phyloP scores from a whole-genome alignment of 2,113 vertebrate species.

The Callocephalon fimbriatum region DNA sequence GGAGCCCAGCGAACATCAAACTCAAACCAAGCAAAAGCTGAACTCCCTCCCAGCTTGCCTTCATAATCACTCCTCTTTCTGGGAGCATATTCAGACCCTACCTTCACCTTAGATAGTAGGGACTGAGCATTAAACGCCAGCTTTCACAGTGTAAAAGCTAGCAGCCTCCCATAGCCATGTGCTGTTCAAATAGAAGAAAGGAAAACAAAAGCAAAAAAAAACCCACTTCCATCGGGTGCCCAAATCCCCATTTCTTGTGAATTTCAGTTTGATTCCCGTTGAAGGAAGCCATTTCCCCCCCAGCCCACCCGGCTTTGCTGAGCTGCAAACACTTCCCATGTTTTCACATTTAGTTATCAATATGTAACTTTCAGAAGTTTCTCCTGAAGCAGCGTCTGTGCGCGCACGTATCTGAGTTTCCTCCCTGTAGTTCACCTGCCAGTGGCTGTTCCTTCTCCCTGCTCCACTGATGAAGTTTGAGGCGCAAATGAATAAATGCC shows the following conservation, averaged over 20 bases:
- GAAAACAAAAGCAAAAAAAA: background rate
- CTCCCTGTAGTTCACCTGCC: background rate
- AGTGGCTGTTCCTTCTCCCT: background rate
- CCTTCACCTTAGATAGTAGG: background rate
- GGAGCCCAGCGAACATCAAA: background rate
- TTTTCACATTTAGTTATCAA: constrained; percentile 25
- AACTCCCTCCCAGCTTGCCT: background rate
- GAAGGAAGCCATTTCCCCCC: constrained; percentile 5
- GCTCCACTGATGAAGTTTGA: background rate
- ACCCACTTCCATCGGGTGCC: background rate
- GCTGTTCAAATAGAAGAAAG: background rate
- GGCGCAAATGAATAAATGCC: background rate
- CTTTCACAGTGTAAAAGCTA: background rate
- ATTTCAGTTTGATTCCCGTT: constrained; percentile 22
- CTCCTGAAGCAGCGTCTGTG: background rate
- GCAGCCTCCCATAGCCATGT: background rate
- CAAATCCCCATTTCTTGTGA: background rate
- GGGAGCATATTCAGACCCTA: background rate
- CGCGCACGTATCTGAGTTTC: background rate
- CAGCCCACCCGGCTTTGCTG: background rate
- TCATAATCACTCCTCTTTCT: background rate
- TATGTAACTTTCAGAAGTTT: background rate
- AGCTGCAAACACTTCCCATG: constrained; percentile 16
- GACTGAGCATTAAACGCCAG: background rate
- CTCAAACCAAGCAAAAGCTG: background rate